Evolutionary conservation across 2,113 vertebrate species (phyloP).

Genomic region (Esox niger): DNA sequence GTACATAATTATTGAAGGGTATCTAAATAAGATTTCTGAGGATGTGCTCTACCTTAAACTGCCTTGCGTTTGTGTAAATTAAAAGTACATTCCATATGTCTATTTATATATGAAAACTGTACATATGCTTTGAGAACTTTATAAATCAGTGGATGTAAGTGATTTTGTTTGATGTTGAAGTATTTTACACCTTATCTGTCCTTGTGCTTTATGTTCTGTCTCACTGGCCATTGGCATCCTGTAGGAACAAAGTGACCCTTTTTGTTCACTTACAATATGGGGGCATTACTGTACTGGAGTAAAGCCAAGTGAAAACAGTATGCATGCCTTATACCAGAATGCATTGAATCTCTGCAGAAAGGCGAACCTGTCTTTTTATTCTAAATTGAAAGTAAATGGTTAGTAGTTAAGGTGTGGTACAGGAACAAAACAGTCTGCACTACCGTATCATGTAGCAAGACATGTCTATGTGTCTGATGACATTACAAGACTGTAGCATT

Average conservation of each 20-base stretch:
- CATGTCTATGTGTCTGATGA: not conserved
- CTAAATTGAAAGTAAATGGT: too few species aligned
- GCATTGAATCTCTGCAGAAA: not conserved
- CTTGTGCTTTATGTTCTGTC: not conserved
- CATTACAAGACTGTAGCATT: not conserved
- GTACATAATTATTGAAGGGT: constrained; percentile 18
- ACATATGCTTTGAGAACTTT: constrained; percentile 68
- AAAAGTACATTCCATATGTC: constrained; percentile 70
- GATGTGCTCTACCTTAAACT: constrained; percentile 55
- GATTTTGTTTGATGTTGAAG: constrained; percentile 46
- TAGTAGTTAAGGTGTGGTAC: not conserved
- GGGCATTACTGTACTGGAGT: not conserved
- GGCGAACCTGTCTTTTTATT: too few species aligned
- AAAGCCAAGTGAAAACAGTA: constrained; percentile 3
- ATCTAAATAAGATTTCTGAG: constrained; percentile 32
- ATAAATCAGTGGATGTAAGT: constrained; percentile 66
- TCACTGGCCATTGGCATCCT: constrained; percentile 6
- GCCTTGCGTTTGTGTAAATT: constrained; percentile 68
- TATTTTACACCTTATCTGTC: constrained; percentile 37
- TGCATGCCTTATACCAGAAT: constrained; percentile 29
- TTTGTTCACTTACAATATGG: not conserved
- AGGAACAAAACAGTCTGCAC: not conserved
- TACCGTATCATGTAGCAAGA: too few species aligned
- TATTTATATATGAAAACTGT: constrained; percentile 71
- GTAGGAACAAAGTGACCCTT: not conserved